A percentile compares a stretch with the other conserved stretches of the same genome.
Evolutionary conservation across 2,113 vertebrate genomes (phyloP).

Genomic region (Typhlomys cinereus): DNA sequence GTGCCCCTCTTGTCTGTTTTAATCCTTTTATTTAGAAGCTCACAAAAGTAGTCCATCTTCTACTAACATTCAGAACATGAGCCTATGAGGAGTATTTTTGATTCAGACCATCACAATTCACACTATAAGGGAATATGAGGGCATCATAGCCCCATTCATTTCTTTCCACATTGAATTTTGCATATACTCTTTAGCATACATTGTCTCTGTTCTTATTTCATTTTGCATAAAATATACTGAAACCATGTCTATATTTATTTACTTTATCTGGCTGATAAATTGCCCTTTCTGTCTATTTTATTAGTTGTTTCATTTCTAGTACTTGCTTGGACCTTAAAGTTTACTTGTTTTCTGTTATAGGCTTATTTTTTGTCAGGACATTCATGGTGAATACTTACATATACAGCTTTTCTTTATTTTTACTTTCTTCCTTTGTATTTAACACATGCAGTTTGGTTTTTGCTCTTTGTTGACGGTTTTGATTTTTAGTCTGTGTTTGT

Average conservation of each 20-base stretch:
- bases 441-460: not conserved
- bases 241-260: not conserved
- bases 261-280: not conserved
- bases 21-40: no score
- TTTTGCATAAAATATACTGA: slow-evolving; percentile 8
- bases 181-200: no score
- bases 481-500: not conserved
- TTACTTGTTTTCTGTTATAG: not conserved
- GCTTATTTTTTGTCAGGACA: not conserved
- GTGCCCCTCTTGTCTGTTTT: no score
- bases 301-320: not conserved
- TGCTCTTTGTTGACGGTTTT: not conserved
- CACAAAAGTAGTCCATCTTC: no score
- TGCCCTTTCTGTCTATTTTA: not conserved
- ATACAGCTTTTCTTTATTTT: no score
- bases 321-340: not conserved
- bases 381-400: not conserved
- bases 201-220: not conserved
- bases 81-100: no score
- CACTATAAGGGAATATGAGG: not conserved
- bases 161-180: not conserved
- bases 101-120: not conserved
- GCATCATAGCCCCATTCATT: not conserved
- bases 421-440: not conserved
- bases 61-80: no score